phyloP scores from a whole-genome alignment of 2,113 vertebrate species.

The Thymallus thymallus region DNA sequence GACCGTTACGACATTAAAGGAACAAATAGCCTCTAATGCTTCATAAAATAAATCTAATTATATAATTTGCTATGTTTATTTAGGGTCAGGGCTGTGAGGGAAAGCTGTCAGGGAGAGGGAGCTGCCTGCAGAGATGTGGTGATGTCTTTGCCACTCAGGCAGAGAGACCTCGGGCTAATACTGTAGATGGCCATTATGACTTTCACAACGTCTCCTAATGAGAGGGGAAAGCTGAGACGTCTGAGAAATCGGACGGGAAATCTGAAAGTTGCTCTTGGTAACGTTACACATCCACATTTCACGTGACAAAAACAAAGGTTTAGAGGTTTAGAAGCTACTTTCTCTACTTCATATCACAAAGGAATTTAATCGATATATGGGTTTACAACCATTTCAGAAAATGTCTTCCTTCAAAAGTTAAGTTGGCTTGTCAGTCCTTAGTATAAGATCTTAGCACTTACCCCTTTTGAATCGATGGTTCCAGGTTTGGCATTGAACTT shows the following conservation, averaged over 20 bases:
- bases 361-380: neutral
- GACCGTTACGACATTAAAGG: too few species aligned
- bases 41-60: too few species aligned
- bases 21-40: too few species aligned
- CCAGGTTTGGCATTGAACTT: constrained; percentile 95
- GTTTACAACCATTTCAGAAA: neutral
- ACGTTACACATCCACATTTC: too few species aligned
- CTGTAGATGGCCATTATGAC: neutral
- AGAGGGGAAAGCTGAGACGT: neutral
- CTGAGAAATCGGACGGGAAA: neutral
- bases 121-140: neutral
- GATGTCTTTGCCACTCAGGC: neutral
- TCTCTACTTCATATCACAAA: neutral
- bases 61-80: neutral
- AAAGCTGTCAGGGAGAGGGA: neutral
- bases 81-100: neutral
- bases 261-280: too few species aligned
- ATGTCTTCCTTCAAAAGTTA: neutral
- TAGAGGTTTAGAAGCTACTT: neutral
- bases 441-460: constrained; percentile 65
- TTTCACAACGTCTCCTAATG: neutral
- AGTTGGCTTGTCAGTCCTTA: constrained; percentile 9
- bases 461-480: constrained; percentile 92
- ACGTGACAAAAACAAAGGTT: neutral
- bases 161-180: neutral